These are phyloP conservation scores for Drosophila anomalata DNA, from an alignment of 2,888 invertebrate species.

Conservation along the genomic window DNA sequence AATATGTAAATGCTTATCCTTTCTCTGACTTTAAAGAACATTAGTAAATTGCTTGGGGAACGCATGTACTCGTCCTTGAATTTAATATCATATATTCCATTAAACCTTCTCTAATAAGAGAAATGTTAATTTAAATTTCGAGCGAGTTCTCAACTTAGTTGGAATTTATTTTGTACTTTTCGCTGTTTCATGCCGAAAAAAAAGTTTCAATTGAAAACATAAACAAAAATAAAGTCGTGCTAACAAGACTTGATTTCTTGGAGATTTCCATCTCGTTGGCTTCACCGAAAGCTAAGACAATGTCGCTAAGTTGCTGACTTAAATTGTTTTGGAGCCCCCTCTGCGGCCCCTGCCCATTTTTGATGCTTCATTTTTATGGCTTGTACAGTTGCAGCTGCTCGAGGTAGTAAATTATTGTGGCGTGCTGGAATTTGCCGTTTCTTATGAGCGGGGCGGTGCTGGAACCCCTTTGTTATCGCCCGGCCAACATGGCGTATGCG, in stretches of 20 bases:
- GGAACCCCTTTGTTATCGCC: slow-evolving; percentile 24
- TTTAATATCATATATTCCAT: not conserved
- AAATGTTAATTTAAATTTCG: not conserved
- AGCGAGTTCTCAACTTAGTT: not conserved
- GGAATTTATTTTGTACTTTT: not conserved
- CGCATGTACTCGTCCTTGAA: not conserved
- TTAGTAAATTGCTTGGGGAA: too few relatives aligned
- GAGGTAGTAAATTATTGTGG: slow-evolving; percentile 59
- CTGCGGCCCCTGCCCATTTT: not conserved
- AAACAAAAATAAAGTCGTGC: slow-evolving; percentile 25
- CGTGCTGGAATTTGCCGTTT: slow-evolving; percentile 54
- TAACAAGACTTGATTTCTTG: slow-evolving; percentile 15
- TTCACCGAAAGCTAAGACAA: slow-evolving; percentile 13
- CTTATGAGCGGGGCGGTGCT: not conserved
- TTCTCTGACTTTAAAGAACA: too few relatives aligned
- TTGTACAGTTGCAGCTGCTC: slow-evolving; percentile 53
- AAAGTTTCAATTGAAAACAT: slow-evolving; percentile 35
- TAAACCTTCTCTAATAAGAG: not conserved
- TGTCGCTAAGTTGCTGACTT: slow-evolving; percentile 15
- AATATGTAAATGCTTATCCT: too few relatives aligned
- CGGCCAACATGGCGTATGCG: slow-evolving; percentile 46
- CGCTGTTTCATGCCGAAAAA: not conserved
- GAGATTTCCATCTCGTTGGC: slow-evolving; percentile 11
- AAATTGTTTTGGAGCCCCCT: slow-evolving; percentile 2
- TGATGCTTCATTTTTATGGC: slow-evolving; percentile 39